Evolutionary conservation across 1,140 invertebrate genomes (phyloP).

Genomic region (Pomacea maculata): DNA sequence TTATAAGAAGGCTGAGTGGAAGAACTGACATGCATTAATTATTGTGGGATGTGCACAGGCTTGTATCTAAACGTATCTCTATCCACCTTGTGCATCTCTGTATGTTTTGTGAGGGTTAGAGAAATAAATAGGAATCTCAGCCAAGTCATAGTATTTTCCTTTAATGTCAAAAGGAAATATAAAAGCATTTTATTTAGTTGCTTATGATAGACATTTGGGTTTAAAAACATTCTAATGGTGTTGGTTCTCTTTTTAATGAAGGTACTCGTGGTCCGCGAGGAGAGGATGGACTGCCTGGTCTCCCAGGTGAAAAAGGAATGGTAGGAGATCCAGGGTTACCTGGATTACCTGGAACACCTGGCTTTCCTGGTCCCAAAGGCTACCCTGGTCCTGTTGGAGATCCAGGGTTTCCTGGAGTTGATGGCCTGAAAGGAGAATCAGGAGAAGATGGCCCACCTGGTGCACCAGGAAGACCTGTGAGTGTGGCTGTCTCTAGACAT

Average conservation of each 20-base stretch:
- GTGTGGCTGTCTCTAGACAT: not conserved
- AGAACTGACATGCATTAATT: too few relatives aligned
- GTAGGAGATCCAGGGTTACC: constrained; percentile 27
- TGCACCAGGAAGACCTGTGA: constrained; percentile 40
- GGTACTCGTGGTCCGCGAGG: constrained; percentile 17
- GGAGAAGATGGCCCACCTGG: constrained; percentile 76
- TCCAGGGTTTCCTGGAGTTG: constrained; percentile 21
- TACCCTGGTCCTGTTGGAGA: constrained; percentile 21
- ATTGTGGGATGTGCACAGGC: too few relatives aligned
- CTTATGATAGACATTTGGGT: not conserved
- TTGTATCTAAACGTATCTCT: too few relatives aligned
- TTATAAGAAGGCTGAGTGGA: too few relatives aligned
- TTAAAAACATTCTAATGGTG: not conserved
- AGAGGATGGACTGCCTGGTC: constrained; percentile 18
- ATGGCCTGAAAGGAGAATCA: constrained; percentile 36
- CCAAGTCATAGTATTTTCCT: too few relatives aligned
- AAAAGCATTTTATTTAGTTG: not conserved
- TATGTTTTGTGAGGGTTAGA: too few relatives aligned
- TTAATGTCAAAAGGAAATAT: not conserved
- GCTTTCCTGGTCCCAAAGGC: constrained; percentile 7
- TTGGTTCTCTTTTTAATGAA: not conserved
- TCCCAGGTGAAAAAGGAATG: constrained; percentile 15
- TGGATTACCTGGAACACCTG: constrained; percentile 26
- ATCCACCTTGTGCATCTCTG: too few relatives aligned
- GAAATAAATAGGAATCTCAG: too few relatives aligned